These are phyloP conservation scores for Brachyptera putata DNA, from an alignment of 2,888 invertebrate species.

Conservation along the genomic window DNA sequence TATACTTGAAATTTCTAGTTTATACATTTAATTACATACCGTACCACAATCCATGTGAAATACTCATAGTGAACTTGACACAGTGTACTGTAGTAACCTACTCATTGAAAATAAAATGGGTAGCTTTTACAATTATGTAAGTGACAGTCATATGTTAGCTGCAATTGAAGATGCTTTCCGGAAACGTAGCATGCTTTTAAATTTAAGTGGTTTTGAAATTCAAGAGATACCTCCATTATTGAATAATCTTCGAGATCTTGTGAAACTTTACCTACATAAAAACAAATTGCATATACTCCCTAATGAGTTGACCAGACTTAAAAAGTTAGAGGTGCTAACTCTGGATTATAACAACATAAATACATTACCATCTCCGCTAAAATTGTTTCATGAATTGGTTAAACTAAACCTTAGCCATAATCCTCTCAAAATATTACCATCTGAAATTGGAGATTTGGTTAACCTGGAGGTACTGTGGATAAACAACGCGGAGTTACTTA, in stretches of 20 bases:
- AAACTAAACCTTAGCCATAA: conserved; percentile 65
- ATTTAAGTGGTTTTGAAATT: conserved; percentile 62
- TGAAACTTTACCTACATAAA: conserved; percentile 59
- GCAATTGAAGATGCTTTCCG: conserved; percentile 60
- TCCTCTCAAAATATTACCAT: conserved; percentile 54
- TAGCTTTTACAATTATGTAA: conserved; percentile 59
- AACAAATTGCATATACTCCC: conserved; percentile 57
- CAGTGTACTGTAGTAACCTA: too few relatives aligned
- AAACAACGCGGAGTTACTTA: conserved; percentile 54
- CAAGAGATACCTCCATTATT: conserved; percentile 55
- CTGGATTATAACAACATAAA: conserved; percentile 62
- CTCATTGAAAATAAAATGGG: too few relatives aligned
- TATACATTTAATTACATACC: too few relatives aligned
- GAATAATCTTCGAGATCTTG: conserved; percentile 53
- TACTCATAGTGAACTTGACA: too few relatives aligned
- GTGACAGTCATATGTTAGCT: conserved; percentile 62
- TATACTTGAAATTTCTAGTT: too few relatives aligned
- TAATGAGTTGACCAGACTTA: conserved; percentile 50
- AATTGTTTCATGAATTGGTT: conserved; percentile 54
- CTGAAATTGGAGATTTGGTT: conserved; percentile 56
- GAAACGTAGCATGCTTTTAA: conserved; percentile 56
- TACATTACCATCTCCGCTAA: conserved; percentile 57
- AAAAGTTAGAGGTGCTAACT: conserved; percentile 57
- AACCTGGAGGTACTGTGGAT: conserved; percentile 64
- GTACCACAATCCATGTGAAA: too few relatives aligned